Conservation (phyloP, 2,888 invertebrate species). For the Spilosoma lubricipeda region DNA sequence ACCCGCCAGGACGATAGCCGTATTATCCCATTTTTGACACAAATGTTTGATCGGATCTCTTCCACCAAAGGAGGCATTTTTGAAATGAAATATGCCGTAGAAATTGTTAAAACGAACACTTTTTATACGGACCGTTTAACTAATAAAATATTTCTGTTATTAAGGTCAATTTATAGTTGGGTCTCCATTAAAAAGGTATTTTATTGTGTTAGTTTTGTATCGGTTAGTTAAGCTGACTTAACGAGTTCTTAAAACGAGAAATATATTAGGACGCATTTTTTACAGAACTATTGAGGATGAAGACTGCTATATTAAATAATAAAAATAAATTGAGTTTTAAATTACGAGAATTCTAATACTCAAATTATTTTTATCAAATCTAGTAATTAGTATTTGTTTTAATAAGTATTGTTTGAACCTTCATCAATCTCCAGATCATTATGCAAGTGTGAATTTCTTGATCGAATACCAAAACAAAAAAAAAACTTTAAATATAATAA, state of each 20-base stretch:
- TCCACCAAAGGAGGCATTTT: conserved; percentile 72
- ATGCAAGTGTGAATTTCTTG: not conserved
- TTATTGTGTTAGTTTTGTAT: conserved; percentile 79
- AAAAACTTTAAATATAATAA: not conserved
- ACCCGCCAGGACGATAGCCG: conserved; percentile 76
- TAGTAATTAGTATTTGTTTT: no score
- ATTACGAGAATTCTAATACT: no score
- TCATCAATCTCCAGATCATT: no score
- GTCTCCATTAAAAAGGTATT: conserved; percentile 78
- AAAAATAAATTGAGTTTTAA: no score
- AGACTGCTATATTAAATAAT: conserved; percentile 53
- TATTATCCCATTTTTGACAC: conserved; percentile 82
- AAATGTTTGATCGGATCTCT: conserved; percentile 81
- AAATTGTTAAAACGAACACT: conserved; percentile 77
- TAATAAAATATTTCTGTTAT: conserved; percentile 82
- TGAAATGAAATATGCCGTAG: conserved; percentile 75
- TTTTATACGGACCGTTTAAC: conserved; percentile 73
- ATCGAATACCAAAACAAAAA: not conserved
- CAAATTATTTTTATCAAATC: not conserved
- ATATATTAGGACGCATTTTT: conserved; percentile 61
- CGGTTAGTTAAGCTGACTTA: conserved; percentile 66
- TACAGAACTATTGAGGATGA: conserved; percentile 45
- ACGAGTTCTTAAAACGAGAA: conserved; percentile 61
- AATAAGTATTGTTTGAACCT: no score
- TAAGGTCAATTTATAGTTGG: conserved; percentile 79